phyloP scores from a whole-genome alignment of 2,888 invertebrate genomes.

The Tanytarsus gracilentus region DNA sequence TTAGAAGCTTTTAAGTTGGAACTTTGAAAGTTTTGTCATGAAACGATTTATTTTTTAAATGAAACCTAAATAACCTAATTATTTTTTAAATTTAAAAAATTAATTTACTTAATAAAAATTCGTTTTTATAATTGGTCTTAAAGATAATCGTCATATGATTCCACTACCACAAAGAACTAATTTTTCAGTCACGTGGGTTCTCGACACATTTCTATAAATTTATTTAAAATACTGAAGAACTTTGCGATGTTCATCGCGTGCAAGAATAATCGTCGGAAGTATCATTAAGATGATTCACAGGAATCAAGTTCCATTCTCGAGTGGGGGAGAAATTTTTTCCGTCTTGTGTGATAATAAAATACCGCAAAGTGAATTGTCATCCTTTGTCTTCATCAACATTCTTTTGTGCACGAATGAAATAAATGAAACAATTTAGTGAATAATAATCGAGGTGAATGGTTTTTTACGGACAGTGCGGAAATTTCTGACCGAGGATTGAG shows the following conservation, averaged over 20 bases:
- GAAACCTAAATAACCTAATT: too few relatives aligned
- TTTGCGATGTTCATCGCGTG: background rate
- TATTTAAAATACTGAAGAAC: background rate
- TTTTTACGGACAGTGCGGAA: slow-evolving; percentile 23
- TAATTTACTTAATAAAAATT: too few relatives aligned
- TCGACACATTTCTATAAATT: background rate
- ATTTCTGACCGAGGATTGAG: slow-evolving; percentile 18
- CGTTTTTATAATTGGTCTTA: too few relatives aligned
- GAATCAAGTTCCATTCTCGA: background rate
- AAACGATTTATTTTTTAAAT: too few relatives aligned
- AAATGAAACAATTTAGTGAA: background rate
- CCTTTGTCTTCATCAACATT: slow-evolving; percentile 8
- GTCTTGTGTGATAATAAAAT: background rate
- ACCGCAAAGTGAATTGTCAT: background rate
- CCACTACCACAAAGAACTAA: background rate
- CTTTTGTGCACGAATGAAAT: slow-evolving; percentile 1
- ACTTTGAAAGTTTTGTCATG: too few relatives aligned
- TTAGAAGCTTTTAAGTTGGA: too few relatives aligned
- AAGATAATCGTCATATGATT: too few relatives aligned
- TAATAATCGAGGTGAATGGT: slow-evolving; percentile 28
- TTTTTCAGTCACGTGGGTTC: slow-evolving; percentile 1
- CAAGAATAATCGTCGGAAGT: slow-evolving; percentile 1
- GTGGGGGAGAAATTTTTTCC: background rate
- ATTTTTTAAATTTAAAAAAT: too few relatives aligned
- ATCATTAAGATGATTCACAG: background rate